Conservation (phyloP, 1,140 invertebrate genomes). For the Drosophila tani region DNA sequence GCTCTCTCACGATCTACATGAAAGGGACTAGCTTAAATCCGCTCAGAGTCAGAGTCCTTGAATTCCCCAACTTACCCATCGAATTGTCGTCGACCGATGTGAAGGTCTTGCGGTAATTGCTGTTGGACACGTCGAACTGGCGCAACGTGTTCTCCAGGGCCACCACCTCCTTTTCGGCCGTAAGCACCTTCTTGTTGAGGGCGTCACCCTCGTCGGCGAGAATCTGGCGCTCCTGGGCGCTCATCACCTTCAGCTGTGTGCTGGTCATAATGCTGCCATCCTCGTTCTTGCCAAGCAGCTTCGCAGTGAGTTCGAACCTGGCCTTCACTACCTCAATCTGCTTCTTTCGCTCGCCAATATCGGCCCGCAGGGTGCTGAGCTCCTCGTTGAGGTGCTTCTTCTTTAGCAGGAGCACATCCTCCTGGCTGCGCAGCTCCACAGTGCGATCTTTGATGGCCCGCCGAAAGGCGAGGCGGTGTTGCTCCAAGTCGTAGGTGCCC, state of each 20-base stretch:
- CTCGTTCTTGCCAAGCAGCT: conserved; percentile 85
- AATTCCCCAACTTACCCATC: conserved; percentile 38
- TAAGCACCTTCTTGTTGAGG: conserved; percentile 88
- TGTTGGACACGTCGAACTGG: conserved; percentile 88
- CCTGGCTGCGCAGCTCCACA: conserved; percentile 86
- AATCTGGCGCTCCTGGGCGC: conserved; percentile 88
- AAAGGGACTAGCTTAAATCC: not conserved
- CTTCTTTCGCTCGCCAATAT: conserved; percentile 86
- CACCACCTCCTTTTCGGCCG: conserved; percentile 88
- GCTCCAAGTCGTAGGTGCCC: conserved; percentile 87
- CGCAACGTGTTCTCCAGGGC: conserved; percentile 90
- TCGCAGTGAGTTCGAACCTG: conserved; percentile 77
- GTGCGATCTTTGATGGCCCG: conserved; percentile 87
- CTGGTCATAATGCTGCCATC: conserved; percentile 86
- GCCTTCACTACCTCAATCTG: conserved; percentile 87
- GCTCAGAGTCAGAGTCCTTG: not conserved
- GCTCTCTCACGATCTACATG: conserved; percentile 50
- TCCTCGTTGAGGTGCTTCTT: conserved; percentile 86
- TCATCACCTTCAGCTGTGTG: conserved; percentile 88
- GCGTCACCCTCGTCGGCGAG: conserved; percentile 88
- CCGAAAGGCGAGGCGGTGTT: conserved; percentile 87
- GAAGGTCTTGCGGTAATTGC: conserved; percentile 87
- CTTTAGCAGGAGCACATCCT: conserved; percentile 86
- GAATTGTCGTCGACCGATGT: conserved; percentile 46
- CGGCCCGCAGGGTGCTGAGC: conserved; percentile 85